These are phyloP conservation scores for Alexandromys oeconomus DNA, from an alignment of 2,797 vertebrate genomes.

Conservation along the genomic window DNA sequence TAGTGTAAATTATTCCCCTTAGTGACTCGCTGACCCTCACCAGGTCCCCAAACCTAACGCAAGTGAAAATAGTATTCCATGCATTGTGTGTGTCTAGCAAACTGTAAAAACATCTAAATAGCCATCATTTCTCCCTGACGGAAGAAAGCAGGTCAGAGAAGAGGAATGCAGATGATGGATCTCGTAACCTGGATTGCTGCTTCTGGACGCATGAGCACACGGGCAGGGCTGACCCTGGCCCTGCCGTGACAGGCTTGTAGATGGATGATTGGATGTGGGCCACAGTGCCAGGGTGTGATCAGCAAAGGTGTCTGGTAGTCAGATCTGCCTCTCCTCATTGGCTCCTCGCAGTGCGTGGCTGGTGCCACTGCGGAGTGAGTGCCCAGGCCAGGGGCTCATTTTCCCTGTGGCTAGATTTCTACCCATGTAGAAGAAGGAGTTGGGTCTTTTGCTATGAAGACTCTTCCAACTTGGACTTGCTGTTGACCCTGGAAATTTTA, in stretches of 20 bases:
- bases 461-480: not conserved
- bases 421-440: not conserved
- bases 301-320: not conserved
- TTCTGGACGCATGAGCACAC: not conserved
- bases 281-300: not conserved
- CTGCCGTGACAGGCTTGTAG: not conserved
- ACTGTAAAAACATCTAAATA: not conserved
- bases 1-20: not conserved
- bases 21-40: not conserved
- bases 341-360: not conserved
- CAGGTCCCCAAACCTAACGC: not conserved
- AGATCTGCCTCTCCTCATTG: not conserved
- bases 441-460: not conserved
- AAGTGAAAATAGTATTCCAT: not conserved
- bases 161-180: not conserved
- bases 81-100: not conserved
- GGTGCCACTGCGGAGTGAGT: not conserved
- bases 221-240: fast-evolving
- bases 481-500: not conserved
- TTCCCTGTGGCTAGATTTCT: not conserved
- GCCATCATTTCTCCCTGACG: not conserved
- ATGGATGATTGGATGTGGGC: not conserved
- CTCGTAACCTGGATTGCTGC: not conserved
- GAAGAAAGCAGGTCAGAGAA: not conserved
- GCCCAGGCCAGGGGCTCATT: not conserved